phyloP scores from a whole-genome alignment of 2,797 vertebrate genomes.

The Acipenser transmontanus region DNA sequence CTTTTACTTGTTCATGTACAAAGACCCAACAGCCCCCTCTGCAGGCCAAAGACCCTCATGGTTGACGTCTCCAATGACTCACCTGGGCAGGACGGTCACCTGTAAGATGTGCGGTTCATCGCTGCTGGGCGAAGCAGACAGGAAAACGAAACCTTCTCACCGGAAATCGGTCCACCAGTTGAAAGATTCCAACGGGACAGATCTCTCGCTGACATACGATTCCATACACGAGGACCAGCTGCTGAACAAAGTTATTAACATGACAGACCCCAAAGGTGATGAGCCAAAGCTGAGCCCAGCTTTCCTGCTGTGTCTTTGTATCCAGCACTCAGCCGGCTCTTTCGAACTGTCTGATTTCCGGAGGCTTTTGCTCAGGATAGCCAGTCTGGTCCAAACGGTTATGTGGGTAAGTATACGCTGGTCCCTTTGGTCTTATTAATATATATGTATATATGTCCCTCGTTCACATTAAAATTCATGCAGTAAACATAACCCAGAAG shows the following conservation, averaged over 20 bases:
- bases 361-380: constrained; percentile 53
- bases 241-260: constrained; percentile 50
- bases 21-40: constrained; percentile 53
- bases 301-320: constrained; percentile 62
- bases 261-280: constrained; percentile 35
- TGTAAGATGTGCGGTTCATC: constrained; percentile 44
- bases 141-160: not conserved
- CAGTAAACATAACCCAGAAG: no score
- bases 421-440: no score
- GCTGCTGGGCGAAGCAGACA: constrained; percentile 4
- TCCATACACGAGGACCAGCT: constrained; percentile 55
- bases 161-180: constrained; percentile 31
- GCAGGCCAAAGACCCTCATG: constrained; percentile 40
- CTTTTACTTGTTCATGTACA: constrained; percentile 69
- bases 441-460: no score
- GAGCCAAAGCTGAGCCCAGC: constrained; percentile 54
- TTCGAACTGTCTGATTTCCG: constrained; percentile 52
- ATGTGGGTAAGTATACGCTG: constrained; percentile 51
- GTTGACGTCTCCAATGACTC: constrained; percentile 46
- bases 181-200: constrained; percentile 46
- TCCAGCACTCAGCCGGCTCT: constrained; percentile 51
- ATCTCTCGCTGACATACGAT: constrained; percentile 45
- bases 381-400: constrained; percentile 53
- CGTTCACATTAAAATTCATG: no score
- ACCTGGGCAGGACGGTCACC: constrained; percentile 21